These are phyloP conservation scores for Pithys albifrons DNA, from an alignment of 2,113 vertebrate genomes.

Conservation along the genomic window DNA sequence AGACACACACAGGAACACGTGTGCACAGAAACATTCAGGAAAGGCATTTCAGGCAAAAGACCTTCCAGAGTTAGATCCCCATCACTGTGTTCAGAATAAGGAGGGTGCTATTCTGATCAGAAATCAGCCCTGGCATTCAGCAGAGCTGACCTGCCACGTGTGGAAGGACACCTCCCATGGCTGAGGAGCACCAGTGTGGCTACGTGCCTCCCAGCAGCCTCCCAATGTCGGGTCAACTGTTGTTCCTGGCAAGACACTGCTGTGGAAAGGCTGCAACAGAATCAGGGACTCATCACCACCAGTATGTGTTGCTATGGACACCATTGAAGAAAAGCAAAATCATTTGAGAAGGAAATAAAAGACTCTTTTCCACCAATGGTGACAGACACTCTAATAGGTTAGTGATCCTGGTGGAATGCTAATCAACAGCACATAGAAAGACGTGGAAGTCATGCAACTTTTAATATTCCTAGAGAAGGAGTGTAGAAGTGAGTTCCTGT, in stretches of 20 bases:
- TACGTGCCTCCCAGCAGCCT: conserved; percentile 36
- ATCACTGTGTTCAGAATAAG: background rate
- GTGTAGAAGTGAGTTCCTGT: background rate
- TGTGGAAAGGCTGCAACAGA: conserved; percentile 48
- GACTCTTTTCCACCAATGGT: conserved; percentile 43
- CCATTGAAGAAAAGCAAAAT: conserved; percentile 66
- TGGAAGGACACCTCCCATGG: background rate
- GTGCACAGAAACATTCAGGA: background rate
- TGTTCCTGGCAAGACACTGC: conserved; percentile 56
- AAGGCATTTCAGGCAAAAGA: background rate
- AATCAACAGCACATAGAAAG: conserved; percentile 55
- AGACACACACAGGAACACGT: background rate
- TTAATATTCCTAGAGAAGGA: background rate
- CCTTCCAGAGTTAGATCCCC: background rate
- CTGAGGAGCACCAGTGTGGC: background rate
- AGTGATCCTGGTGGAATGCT: conserved; percentile 61
- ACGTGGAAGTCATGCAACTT: conserved; percentile 28
- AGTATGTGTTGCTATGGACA: conserved; percentile 62
- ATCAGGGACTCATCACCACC: conserved; percentile 59
- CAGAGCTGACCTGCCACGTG: background rate
- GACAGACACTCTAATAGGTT: conserved; percentile 52
- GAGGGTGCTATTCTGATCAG: background rate
- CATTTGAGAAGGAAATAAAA: conserved; percentile 66
- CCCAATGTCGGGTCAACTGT: conserved; percentile 15
- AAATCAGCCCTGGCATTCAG: background rate